These are phyloP conservation scores for Montipora efflorescens DNA, from an alignment of 64 coral and sea anemone genomes.

Conservation along the genomic window DNA sequence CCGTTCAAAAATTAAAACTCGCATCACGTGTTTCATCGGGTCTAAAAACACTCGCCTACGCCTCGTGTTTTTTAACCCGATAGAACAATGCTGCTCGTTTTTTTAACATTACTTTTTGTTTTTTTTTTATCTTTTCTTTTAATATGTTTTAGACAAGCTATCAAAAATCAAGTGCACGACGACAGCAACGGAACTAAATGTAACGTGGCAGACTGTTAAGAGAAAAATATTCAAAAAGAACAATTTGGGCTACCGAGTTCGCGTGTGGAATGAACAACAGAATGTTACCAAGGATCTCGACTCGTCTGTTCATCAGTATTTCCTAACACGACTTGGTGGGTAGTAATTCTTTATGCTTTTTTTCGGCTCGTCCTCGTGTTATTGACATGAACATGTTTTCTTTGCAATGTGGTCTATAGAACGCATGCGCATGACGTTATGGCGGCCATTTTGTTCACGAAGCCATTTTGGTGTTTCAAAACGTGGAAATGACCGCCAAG, in stretches of 20 bases:
- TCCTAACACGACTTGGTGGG: neutral
- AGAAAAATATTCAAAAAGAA: neutral
- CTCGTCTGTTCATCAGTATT: neutral
- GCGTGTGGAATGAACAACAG: neutral
- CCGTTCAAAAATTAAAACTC: no score
- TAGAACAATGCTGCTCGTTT: no score
- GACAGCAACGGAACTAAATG: neutral
- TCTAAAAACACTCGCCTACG: no score
- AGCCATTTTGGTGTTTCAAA: no score
- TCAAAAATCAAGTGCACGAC: constrained; percentile 5
- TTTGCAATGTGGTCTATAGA: no score
- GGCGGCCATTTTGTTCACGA: no score
- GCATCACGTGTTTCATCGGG: no score
- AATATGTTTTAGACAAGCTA: constrained; percentile 4
- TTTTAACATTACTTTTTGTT: neutral
- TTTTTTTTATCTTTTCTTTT: neutral
- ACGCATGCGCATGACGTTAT: no score
- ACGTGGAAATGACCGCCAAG: no score
- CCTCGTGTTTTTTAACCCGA: no score
- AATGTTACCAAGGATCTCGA: neutral
- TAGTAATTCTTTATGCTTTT: neutral
- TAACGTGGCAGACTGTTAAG: neutral
- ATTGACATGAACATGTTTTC: no score
- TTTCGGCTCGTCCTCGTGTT: neutral
- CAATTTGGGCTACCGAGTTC: neutral